Base-by-base conservation (phyloP, 2,113 vertebrate genomes). In the Amazona guildingii region DNA sequence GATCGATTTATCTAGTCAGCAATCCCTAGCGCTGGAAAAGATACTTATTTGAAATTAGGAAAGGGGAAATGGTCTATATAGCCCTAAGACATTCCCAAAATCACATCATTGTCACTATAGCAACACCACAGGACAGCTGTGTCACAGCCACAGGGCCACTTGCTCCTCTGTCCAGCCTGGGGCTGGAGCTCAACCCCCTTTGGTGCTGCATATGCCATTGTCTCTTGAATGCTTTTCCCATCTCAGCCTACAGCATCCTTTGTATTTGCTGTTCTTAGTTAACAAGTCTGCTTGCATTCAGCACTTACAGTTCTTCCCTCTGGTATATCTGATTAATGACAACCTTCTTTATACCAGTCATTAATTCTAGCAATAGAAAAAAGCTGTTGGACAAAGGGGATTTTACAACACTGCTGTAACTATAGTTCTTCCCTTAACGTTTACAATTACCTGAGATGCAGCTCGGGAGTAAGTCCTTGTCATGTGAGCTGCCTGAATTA, bases 181-280 rank as follows among this genome's bases (percentile, higher is more conserved):
- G 48, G 35, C n/a, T 83, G 57, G 31, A 83, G 41, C 2, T 3
- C 1, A 10, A 64, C 31, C n/a, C n/a, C 44, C 54, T 62, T 16
- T 48, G 74, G 41, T 59, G 64, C 64, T 49, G 72, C 59, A 67
- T 61, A 39, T 25, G 73, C 6, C 20, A 61, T 37, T 70, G n/a
- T 16, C 72, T 57, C 75, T 66, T 14, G 2, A 39, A 41, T 13
- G 37, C 11, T 81, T 83, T 52, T 83, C 55, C 61, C 28, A 86
- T 0, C 0, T 0, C 29, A 79, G 88, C 35, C 14, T 69, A 27
- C 72, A 69, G 37, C 52, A 43, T 10, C 54, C 37, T 77, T 39
- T n/a, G 8, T 66, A 44, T 33, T 64, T 52, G 24, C 41, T 63
- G 43, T 37, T 57, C 72, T 43, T 4, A 63, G 18, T 79, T 44